Conservation (phyloP, 1,140 invertebrate genomes). For the Drosophila bifasciata region DNA sequence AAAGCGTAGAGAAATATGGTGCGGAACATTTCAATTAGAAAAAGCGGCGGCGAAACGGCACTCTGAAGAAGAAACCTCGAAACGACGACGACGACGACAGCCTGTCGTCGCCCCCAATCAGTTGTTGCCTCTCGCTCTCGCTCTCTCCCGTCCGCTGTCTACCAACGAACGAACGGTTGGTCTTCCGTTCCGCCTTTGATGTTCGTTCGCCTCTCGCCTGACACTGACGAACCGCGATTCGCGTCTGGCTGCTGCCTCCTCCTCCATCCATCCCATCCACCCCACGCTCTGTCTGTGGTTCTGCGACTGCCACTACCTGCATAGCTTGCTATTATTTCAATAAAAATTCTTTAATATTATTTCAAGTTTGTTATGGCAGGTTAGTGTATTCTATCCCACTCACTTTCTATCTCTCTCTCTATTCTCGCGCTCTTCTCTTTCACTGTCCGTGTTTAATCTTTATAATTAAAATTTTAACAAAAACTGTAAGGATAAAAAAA, state of each 20-base stretch:
- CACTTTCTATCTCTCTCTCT: constrained; percentile 6
- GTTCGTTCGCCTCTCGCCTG: constrained; percentile 53
- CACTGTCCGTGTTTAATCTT: constrained; percentile 71
- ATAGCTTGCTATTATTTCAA: constrained; percentile 74
- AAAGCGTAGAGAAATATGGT: constrained; percentile 80
- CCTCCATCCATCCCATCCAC: neutral
- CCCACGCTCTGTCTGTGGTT: neutral
- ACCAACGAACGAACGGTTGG: constrained; percentile 26
- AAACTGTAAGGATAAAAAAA: constrained; percentile 38
- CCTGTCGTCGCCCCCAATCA: constrained; percentile 75
- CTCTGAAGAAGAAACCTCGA: constrained; percentile 50
- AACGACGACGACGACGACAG: constrained; percentile 46
- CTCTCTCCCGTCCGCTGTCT: constrained; percentile 3
- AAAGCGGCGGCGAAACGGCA: constrained; percentile 48
- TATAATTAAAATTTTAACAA: constrained; percentile 78
- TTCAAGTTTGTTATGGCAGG: constrained; percentile 79
- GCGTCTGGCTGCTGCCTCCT: constrained; percentile 18
- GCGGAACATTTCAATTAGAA: constrained; percentile 81
- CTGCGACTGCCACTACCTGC: constrained; percentile 27
- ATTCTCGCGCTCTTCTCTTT: constrained; percentile 5
- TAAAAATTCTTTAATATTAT: constrained; percentile 82
- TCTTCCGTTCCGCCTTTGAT: constrained; percentile 64
- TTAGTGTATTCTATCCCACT: constrained; percentile 54
- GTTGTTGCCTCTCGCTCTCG: constrained; percentile 2
- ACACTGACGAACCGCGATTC: constrained; percentile 70